These are phyloP conservation scores for Pangasianodon hypophthalmus DNA, from an alignment of 2,113 vertebrate genomes.

Conservation along the genomic window DNA sequence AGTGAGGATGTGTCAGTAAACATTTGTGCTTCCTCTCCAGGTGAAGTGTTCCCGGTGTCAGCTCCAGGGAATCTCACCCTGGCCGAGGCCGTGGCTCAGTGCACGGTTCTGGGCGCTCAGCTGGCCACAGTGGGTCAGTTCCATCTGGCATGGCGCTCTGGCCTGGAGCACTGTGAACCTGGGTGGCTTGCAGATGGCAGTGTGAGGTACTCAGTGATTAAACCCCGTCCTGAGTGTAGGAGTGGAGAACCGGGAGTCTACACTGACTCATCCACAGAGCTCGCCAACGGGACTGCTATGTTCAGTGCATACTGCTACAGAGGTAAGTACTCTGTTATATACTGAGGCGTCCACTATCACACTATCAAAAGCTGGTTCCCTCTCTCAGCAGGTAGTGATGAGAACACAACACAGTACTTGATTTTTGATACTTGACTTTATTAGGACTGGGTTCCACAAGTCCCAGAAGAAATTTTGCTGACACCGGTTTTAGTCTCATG, in stretches of 20 bases:
- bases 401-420: too few species aligned
- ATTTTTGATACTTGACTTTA: not conserved
- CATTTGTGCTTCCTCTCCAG: conserved; percentile 64
- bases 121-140: conserved; percentile 91
- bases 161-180: conserved; percentile 87
- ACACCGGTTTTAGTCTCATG: not conserved
- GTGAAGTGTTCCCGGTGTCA: conserved; percentile 84
- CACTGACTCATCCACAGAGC: conserved; percentile 76
- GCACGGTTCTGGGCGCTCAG: conserved; percentile 74
- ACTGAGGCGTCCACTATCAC: not conserved
- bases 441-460: too few species aligned
- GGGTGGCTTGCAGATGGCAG: conserved; percentile 93
- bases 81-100: conserved; percentile 78
- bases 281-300: conserved; percentile 66
- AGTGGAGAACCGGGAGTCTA: conserved; percentile 77
- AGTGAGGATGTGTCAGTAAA: not conserved
- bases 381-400: not conserved
- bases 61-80: conserved; percentile 77
- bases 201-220: conserved; percentile 83
- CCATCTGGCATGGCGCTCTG: conserved; percentile 85
- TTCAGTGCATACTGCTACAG: conserved; percentile 90
- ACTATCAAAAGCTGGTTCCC: not conserved
- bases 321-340: conserved; percentile 69
- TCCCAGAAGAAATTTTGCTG: not conserved
- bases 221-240: conserved; percentile 80